These are phyloP conservation scores for Eonycteris spelaea DNA, from an alignment of 2,113 vertebrate genomes.

Conservation along the genomic window DNA sequence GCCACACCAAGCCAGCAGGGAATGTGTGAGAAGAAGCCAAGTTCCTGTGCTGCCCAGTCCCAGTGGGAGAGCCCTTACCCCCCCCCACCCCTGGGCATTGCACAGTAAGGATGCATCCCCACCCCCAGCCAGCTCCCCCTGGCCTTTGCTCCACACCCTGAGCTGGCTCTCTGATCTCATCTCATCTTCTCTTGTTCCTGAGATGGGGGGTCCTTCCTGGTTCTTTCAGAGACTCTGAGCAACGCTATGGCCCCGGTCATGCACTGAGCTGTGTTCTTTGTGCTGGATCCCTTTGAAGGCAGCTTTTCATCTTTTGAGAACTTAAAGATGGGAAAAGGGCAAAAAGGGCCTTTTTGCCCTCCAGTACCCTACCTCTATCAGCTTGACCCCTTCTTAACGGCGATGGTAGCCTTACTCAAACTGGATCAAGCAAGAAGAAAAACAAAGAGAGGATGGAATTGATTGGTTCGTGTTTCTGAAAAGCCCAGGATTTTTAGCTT, in stretches of 20 bases:
- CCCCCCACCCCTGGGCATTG: not conserved
- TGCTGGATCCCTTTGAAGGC: not conserved
- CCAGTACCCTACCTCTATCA: not conserved
- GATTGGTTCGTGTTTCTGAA: not conserved
- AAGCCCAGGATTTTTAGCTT: not conserved
- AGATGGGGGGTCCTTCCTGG: not conserved
- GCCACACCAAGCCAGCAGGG: not conserved
- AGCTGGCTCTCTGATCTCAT: too few species aligned
- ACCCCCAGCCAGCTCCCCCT: not conserved
- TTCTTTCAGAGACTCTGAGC: not conserved
- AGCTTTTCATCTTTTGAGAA: not conserved
- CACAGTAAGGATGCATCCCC: too few species aligned
- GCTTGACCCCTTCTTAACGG: not conserved
- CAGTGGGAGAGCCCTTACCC: not conserved
- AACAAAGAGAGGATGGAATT: not conserved
- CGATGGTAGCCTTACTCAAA: not conserved
- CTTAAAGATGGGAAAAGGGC: not conserved
- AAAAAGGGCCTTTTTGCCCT: not conserved
- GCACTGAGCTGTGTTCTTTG: not conserved
- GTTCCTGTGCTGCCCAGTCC: not conserved
- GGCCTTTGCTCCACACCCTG: not conserved
- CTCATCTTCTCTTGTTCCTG: not conserved
- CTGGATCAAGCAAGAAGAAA: not conserved
- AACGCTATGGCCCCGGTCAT: not conserved
- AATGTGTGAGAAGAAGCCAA: not conserved